phyloP scores from a whole-genome alignment of 2,113 vertebrate species.

The Pandion haliaetus region DNA sequence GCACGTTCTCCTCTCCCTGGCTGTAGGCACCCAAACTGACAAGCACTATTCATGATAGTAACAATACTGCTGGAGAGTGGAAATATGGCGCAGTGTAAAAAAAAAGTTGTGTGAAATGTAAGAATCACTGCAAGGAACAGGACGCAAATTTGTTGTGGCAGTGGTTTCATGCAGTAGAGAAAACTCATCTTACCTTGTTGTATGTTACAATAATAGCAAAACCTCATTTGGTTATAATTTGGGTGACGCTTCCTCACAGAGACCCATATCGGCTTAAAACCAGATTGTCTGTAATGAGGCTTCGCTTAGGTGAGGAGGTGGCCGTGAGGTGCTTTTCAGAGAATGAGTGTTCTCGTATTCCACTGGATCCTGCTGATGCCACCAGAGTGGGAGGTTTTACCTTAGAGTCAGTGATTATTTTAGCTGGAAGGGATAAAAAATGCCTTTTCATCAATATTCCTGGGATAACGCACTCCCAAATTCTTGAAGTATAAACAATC shows the following conservation, averaged over 20 bases:
- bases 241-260: neutral
- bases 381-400: neutral
- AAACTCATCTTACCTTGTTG: neutral
- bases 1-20: neutral
- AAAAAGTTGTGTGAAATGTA: neutral
- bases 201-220: neutral
- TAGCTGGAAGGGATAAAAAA: neutral
- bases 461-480: neutral
- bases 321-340: neutral
- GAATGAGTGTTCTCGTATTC: neutral
- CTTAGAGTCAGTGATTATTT: neutral
- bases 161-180: neutral
- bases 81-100: neutral
- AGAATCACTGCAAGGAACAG: neutral
- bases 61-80: neutral
- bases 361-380: neutral
- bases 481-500: neutral
- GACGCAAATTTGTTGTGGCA: neutral
- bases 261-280: neutral
- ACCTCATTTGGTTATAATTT: neutral
- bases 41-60: neutral
- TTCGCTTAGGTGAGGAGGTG: neutral
- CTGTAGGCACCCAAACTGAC: neutral
- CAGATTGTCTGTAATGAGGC: neutral
- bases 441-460: neutral